phyloP scores from a whole-genome alignment of 2,797 vertebrate genomes.

The Coregonus sp. region DNA sequence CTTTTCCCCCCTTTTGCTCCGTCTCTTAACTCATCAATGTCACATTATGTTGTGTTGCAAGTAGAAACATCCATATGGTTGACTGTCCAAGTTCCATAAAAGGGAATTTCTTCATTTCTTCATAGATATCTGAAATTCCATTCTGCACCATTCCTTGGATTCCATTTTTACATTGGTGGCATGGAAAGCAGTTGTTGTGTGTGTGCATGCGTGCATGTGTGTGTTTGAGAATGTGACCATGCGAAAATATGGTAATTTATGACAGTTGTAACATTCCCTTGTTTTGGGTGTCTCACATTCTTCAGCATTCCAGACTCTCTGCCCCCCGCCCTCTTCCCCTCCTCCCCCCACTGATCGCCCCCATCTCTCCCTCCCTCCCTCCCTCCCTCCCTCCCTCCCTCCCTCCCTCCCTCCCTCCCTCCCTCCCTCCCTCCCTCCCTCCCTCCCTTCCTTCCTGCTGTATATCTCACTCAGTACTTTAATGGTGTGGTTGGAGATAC shows the following conservation, averaged over 20 bases:
- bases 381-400: constrained; percentile 59
- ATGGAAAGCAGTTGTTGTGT: constrained; percentile 63
- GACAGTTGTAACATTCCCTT: constrained; percentile 67
- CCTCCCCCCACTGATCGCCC: not conserved
- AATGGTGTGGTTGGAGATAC: constrained; percentile 39
- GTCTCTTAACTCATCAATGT: not conserved
- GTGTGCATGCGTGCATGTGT: constrained; percentile 30
- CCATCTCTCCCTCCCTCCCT: constrained; percentile 51
- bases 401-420: constrained; percentile 37
- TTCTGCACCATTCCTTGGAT: constrained; percentile 64
- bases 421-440: constrained; percentile 54
- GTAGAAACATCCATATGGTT: not conserved
- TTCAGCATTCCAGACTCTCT: constrained; percentile 39
- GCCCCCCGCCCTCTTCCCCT: constrained; percentile 45
- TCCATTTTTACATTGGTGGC: constrained; percentile 59
- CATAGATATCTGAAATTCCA: constrained; percentile 67
- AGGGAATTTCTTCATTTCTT: constrained; percentile 71
- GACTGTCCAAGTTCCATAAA: constrained; percentile 31
- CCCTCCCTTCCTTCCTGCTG: constrained; percentile 59
- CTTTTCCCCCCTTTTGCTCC: not conserved
- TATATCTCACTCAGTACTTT: constrained; percentile 60
- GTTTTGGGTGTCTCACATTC: constrained; percentile 56
- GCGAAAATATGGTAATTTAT: constrained; percentile 57
- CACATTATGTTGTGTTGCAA: not conserved
- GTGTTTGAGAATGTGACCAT: constrained; percentile 47